A percentile compares a stretch with the other conserved stretches of the same genome.
phyloP scores from a whole-genome alignment of 2,888 invertebrate genomes.

The Gastrophysa polygoni region DNA sequence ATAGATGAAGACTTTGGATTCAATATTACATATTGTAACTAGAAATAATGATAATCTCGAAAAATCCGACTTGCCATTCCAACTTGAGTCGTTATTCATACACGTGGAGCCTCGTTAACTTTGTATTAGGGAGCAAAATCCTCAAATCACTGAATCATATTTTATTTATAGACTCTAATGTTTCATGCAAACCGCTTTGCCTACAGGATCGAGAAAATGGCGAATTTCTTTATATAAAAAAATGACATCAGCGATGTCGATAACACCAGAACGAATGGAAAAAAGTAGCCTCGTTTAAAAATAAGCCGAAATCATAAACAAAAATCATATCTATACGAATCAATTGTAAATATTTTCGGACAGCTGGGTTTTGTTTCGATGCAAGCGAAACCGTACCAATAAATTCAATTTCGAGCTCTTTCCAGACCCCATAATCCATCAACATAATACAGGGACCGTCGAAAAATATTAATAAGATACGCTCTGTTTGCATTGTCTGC shows the following conservation, averaged over 20 bases:
- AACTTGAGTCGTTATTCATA: too few species aligned
- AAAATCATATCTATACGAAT: constrained; percentile 12
- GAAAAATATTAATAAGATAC: background rate
- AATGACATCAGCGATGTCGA: background rate
- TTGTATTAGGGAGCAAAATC: background rate
- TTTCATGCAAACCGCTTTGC: background rate
- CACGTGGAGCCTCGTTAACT: background rate
- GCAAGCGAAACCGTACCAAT: background rate
- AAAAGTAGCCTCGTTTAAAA: constrained; percentile 6
- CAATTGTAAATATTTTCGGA: constrained; percentile 9
- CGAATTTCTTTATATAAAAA: constrained; percentile 1
- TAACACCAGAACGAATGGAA: constrained; percentile 4
- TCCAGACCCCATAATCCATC: background rate
- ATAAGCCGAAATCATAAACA: constrained; percentile 7
- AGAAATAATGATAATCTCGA: too few species aligned
- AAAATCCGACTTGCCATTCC: too few species aligned
- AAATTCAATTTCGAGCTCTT: constrained; percentile 7
- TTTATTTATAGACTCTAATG: background rate
- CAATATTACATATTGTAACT: too few species aligned
- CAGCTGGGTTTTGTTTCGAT: constrained; percentile 6
- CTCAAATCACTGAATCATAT: background rate
- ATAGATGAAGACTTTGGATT: too few species aligned
- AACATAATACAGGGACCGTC: background rate
- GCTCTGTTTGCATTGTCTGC: too few species aligned
- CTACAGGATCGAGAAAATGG: background rate